Evolutionary conservation across 2,797 vertebrate genomes (phyloP).

Genomic region (Enteromius thamalakanensis): DNA sequence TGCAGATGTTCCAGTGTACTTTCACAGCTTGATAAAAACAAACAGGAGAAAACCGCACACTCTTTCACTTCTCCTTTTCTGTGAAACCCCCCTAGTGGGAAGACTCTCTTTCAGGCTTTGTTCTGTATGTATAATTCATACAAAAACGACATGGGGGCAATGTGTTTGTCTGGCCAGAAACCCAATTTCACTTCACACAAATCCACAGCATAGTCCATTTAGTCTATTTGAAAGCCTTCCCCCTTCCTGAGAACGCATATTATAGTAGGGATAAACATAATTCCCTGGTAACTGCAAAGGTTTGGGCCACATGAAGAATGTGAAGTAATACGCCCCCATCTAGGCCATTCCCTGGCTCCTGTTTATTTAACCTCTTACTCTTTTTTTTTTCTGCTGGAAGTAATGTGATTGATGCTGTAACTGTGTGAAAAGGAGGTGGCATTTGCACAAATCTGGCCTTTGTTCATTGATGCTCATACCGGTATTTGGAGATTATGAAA

Average conservation of each 20-base stretch:
- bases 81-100: conserved; percentile 43
- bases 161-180: conserved; percentile 60
- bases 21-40: conserved; percentile 41
- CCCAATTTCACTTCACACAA: conserved; percentile 66
- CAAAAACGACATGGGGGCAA: conserved; percentile 55
- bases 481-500: conserved; percentile 73
- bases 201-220: conserved; percentile 71
- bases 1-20: conserved; percentile 42
- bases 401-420: conserved; percentile 80
- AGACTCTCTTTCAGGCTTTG: conserved; percentile 48
- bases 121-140: conserved; percentile 59
- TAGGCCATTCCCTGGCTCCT: conserved; percentile 66
- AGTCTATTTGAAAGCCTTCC: conserved; percentile 70
- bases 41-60: conserved; percentile 43
- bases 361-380: conserved; percentile 79
- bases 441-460: conserved; percentile 83
- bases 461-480: conserved; percentile 76
- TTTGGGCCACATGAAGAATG: conserved; percentile 70
- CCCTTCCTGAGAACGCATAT: conserved; percentile 72
- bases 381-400: conserved; percentile 69
- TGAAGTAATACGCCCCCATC: conserved; percentile 72
- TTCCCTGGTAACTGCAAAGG: conserved; percentile 71
- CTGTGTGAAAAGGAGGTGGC: conserved; percentile 75
- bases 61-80: conserved; percentile 46
- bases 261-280: conserved; percentile 78